Conservation (phyloP, 30 jellyfish, hydroid and myxozoan species). For the Nemopilema nomurai region DNA sequence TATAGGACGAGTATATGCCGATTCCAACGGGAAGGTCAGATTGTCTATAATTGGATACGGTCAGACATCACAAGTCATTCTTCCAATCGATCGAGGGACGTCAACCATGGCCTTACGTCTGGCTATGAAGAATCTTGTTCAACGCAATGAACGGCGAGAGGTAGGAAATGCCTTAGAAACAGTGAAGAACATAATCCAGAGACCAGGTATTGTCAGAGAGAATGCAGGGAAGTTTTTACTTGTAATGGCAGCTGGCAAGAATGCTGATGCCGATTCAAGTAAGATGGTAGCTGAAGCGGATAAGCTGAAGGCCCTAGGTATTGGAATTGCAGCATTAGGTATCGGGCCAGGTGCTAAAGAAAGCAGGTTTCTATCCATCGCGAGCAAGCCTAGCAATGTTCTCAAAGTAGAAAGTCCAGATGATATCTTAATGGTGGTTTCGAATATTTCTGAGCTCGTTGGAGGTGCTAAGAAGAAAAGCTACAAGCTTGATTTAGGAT, state of each 20-base stretch:
- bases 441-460: background rate
- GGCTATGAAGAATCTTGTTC: background rate
- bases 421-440: background rate
- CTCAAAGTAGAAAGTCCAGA: background rate
- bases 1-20: background rate
- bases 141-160: background rate
- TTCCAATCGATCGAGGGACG: constrained; percentile 35
- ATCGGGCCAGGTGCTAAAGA: constrained; percentile 8
- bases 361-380: constrained; percentile 1
- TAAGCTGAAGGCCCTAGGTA: constrained; percentile 1
- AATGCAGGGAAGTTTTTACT: constrained; percentile 44
- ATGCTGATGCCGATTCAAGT: background rate
- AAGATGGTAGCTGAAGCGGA: constrained; percentile 3
- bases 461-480: background rate
- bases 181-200: constrained; percentile 1
- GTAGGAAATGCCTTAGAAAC: background rate
- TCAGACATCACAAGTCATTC: constrained; percentile 11
- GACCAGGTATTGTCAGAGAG: constrained; percentile 4
- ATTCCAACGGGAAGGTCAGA: constrained; percentile 18
- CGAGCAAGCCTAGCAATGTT: background rate
- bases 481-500: background rate
- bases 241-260: constrained; percentile 52
- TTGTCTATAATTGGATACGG: constrained; percentile 47
- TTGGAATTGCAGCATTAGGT: constrained; percentile 4
- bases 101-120: constrained; percentile 8